Conservation (phyloP, 2,888 invertebrate genomes). For the Pachydiplax longipennis region DNA sequence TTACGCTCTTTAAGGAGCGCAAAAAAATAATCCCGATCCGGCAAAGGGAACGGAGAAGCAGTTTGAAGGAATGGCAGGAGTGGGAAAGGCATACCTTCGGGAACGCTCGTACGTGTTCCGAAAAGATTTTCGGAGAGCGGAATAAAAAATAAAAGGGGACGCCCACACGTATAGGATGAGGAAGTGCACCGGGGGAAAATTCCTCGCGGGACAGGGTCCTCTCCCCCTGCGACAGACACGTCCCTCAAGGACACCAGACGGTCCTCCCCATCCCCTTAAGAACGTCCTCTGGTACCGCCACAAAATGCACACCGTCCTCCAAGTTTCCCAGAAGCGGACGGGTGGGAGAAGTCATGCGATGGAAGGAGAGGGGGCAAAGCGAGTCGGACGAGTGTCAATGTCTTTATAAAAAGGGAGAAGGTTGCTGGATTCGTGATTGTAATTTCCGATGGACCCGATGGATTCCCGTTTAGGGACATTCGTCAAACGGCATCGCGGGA, state of each 20-base stretch:
- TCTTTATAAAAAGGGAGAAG: conserved; percentile 39
- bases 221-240: not conserved
- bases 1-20: not conserved
- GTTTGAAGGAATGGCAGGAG: not conserved
- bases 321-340: not conserved
- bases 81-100: not conserved
- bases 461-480: conserved; percentile 28
- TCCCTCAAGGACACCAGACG: not conserved
- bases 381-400: conserved; percentile 20
- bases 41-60: not conserved
- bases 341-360: not conserved
- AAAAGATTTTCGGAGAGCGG: not conserved
- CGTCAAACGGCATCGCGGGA: not conserved
- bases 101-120: not conserved
- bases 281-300: not conserved
- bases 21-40: not conserved
- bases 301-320: not conserved
- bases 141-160: not conserved
- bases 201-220: not conserved
- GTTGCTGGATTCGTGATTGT: not conserved
- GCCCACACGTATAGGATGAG: conserved; percentile 20
- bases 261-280: not conserved
- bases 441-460: not conserved
- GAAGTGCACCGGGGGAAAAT: conserved; percentile 18
- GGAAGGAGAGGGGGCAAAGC: not conserved